These are phyloP conservation scores for Cephalophus harveyi DNA, from an alignment of 2,113 vertebrate genomes.

Conservation along the genomic window DNA sequence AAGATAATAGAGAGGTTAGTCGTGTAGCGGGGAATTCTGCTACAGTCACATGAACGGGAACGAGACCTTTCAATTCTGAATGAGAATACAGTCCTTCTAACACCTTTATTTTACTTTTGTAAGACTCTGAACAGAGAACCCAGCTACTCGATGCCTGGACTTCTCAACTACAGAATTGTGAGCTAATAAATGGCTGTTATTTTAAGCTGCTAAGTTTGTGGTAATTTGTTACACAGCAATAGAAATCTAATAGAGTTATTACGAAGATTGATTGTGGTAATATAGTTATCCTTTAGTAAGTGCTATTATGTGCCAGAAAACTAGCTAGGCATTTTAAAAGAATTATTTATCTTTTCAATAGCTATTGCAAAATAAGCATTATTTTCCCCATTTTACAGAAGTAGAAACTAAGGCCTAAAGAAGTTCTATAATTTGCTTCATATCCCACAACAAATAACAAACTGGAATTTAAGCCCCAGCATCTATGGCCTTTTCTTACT, in stretches of 20 bases:
- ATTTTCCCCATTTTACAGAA: background rate
- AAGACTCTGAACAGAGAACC: background rate
- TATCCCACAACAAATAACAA: background rate
- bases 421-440: background rate
- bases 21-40: background rate
- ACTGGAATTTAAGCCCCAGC: background rate
- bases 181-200: background rate
- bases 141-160: background rate
- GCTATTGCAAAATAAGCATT: background rate
- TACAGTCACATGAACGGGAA: background rate
- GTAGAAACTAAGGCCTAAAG: background rate
- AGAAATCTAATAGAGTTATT: background rate
- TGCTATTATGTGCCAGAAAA: background rate
- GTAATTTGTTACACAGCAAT: background rate
- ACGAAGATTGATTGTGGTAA: background rate
- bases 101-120: background rate
- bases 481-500: background rate
- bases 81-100: background rate
- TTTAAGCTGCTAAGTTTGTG: background rate
- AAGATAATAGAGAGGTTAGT: background rate
- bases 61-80: background rate
- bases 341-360: slow-evolving; percentile 9
- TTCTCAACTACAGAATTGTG: background rate
- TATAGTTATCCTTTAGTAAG: background rate
- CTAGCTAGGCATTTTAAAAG: background rate